Percentiles rank a stretch among this genome's conserved stretches.
Evolutionary conservation across 2,113 vertebrate genomes (phyloP).

Genomic region (Crotalus viridis): DNA sequence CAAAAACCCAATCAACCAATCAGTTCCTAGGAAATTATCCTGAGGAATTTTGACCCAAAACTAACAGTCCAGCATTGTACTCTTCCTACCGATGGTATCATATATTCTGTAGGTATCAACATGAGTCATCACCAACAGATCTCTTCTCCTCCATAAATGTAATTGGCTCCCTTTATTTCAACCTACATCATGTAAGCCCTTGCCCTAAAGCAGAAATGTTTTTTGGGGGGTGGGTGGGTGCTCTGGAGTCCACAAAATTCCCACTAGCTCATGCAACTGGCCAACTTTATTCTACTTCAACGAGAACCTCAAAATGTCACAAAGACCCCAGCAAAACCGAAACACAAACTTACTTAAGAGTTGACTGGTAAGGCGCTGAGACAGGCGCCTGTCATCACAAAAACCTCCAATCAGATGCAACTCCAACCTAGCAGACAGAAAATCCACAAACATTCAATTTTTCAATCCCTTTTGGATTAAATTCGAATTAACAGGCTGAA

Average conservation of each 20-base stretch:
- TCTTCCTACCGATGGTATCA: background rate
- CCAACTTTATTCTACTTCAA: slow-evolving; percentile 30
- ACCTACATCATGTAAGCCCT: background rate
- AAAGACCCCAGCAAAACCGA: slow-evolving; percentile 33
- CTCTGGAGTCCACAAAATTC: too few relatives aligned
- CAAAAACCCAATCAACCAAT: background rate
- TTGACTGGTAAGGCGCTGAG: slow-evolving; percentile 87
- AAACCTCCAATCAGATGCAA: slow-evolving; percentile 95
- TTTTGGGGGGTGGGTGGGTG: background rate
- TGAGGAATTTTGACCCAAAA: background rate
- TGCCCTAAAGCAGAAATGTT: background rate
- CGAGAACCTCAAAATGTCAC: slow-evolving; percentile 25
- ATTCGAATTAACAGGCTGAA: background rate
- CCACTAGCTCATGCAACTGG: background rate
- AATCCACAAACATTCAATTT: slow-evolving; percentile 24
- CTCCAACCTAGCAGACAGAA: slow-evolving; percentile 81
- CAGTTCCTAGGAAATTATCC: background rate
- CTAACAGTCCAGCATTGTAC: background rate
- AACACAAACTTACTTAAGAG: slow-evolving; percentile 81
- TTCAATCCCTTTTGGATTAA: background rate
- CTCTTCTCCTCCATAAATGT: background rate
- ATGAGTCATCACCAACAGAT: background rate
- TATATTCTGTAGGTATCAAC: background rate
- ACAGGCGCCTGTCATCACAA: slow-evolving; percentile 86
- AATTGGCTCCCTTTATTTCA: background rate